Conservation (phyloP, 2,797 vertebrate genomes). For the Pygocentrus nattereri region DNA sequence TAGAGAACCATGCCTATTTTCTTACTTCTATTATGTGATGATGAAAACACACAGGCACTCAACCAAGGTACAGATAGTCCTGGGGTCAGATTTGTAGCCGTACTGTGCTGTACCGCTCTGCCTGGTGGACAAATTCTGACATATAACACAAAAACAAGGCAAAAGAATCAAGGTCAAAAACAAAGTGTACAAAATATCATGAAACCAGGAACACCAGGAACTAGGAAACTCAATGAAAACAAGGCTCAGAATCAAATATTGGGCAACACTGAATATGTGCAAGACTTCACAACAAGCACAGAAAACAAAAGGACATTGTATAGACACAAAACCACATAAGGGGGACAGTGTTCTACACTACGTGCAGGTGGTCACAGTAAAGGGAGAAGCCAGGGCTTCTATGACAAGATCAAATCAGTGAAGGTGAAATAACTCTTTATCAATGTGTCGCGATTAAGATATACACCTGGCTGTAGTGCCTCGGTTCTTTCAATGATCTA, state of each 20-base stretch:
- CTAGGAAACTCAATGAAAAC: not conserved
- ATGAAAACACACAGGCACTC: too few species aligned
- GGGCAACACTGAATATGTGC: not conserved
- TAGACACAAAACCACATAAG: not conserved
- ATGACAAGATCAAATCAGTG: not conserved
- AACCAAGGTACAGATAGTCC: too few species aligned
- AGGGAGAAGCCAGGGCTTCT: not conserved
- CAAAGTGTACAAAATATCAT: not conserved
- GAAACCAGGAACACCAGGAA: not conserved
- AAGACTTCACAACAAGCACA: not conserved
- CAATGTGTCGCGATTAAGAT: not conserved
- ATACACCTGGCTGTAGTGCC: not conserved
- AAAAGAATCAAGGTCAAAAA: not conserved
- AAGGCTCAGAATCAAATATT: not conserved
- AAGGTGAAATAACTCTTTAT: not conserved
- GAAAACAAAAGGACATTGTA: not conserved
- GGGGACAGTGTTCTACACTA: not conserved
- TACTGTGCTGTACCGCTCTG: too few species aligned
- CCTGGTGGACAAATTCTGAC: too few species aligned
- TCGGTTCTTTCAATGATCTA: conserved; percentile 9
- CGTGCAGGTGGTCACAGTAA: not conserved
- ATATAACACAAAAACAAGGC: too few species aligned
- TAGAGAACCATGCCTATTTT: too few species aligned
- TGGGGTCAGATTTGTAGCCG: too few species aligned
- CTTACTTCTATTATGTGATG: too few species aligned